phyloP scores from a whole-genome alignment of 2,888 invertebrate genomes.

The Rhingia campestris region DNA sequence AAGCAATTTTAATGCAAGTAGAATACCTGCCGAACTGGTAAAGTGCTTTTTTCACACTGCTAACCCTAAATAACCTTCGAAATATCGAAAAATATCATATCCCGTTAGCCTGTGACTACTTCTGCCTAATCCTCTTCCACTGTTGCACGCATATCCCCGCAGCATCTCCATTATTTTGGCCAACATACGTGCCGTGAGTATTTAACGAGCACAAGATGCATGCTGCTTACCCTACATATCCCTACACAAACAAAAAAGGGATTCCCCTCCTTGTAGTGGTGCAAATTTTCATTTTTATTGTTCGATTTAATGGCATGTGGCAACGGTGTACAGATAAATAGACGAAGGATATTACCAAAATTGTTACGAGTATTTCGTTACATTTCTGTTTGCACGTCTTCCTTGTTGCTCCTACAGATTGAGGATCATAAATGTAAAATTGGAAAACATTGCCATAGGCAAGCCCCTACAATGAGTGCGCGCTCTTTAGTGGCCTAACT shows the following conservation, averaged over 20 bases:
- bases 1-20: slow-evolving; percentile 74
- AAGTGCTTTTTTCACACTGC: slow-evolving; percentile 19
- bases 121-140: background rate
- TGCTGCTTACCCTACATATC: slow-evolving; percentile 4
- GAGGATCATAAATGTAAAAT: slow-evolving; percentile 64
- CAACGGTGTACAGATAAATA: slow-evolving; percentile 57
- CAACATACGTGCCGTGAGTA: slow-evolving; percentile 62
- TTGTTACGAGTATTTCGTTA: slow-evolving; percentile 25
- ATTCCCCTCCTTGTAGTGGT: slow-evolving; percentile 23
- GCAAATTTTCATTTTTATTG: slow-evolving; percentile 67
- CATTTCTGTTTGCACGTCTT: slow-evolving; percentile 15
- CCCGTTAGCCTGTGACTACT: slow-evolving; percentile 32
- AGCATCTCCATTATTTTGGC: slow-evolving; percentile 41
- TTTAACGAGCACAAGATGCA: slow-evolving; percentile 66
- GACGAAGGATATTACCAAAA: slow-evolving; percentile 23
- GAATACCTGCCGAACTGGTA: slow-evolving; percentile 60
- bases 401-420: slow-evolving; percentile 29
- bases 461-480: background rate
- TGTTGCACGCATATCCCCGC: slow-evolving; percentile 16
- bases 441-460: slow-evolving; percentile 36
- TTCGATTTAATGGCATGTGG: slow-evolving; percentile 53
- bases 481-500: background rate
- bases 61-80: slow-evolving; percentile 1
- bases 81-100: slow-evolving; percentile 51
- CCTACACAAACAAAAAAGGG: slow-evolving; percentile 4